Evolutionary conservation across 2,888 invertebrate species (phyloP).

Genomic region (Agriopis marginaria): DNA sequence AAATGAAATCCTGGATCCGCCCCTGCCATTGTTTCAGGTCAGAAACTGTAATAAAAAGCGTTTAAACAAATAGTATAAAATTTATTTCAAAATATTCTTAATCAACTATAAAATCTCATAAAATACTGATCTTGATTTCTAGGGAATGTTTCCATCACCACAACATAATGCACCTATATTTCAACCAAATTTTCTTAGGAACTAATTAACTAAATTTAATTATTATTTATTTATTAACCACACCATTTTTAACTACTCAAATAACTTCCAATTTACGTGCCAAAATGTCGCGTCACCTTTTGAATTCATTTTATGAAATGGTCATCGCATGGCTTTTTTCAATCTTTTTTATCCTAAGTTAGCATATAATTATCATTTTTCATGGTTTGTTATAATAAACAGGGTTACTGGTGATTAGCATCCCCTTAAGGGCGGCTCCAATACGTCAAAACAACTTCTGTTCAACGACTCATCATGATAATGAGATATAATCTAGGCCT

Average conservation of each 20-base stretch:
- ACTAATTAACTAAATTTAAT: not conserved
- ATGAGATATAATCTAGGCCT: no score
- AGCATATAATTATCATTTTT: not conserved
- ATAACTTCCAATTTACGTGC: not conserved
- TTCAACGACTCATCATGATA: no score
- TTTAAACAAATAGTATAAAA: constrained; percentile 51
- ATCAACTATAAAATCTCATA: constrained; percentile 51
- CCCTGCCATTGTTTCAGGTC: no score
- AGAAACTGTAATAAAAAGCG: constrained; percentile 28
- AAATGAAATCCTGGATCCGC: no score
- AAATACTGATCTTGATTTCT: constrained; percentile 34
- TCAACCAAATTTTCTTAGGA: not conserved
- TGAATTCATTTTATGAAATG: no score
- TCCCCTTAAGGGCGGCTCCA: no score
- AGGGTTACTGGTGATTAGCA: no score
- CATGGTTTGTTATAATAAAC: no score
- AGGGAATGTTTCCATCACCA: constrained; percentile 42
- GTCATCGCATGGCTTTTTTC: not conserved
- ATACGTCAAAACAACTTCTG: no score
- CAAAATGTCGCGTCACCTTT: no score
- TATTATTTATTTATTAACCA: not conserved
- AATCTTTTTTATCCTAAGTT: not conserved
- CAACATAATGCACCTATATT: constrained; percentile 5
- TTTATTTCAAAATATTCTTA: constrained; percentile 47
- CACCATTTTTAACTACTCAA: not conserved